Evolutionary conservation across 2,797 vertebrate species (phyloP), one percentile per base, ranked within the genome.

Genomic region (Parotocinclus haroldoi): DNA sequence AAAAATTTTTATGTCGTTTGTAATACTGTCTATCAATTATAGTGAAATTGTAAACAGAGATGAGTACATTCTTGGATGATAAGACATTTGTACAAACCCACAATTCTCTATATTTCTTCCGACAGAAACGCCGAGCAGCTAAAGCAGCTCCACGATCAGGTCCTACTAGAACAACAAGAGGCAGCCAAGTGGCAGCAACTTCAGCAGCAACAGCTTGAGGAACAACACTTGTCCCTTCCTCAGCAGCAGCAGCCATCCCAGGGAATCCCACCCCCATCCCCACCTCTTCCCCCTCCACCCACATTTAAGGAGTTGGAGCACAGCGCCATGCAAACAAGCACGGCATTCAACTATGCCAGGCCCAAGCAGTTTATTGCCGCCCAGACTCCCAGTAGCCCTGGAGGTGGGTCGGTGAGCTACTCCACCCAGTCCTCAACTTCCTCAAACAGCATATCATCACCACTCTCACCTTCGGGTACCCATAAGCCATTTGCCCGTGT

Each of bases 311-410:
- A 96, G 88, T 82, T 94, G 79, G 93, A 94, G 81, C 90, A 83
- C 81, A 89, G 85, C 79, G 74, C 90, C 88, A 98, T 98, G 95
- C 95, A 97, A 87, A 90, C 94, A 63, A 90, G 95, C 85, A 94
- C 96, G 27, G 27, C 27, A 63, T 99, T 99, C 87, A 99, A 98
- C 89, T 99, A 99, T 17, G 93, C 96, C 81, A 92, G 96, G 57
- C 96, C 96, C 79, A 98, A 98, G 85, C 96, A 99, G 87, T 99
- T 99, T 88, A 98, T 98, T n/a, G 96, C 96, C 0, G 96, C 96
- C 36, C 96, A 99, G 86, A 94, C 86, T 79, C 86, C 89, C 0
- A 86, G 88, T 13, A 76, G 78, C 6, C 62, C 73, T 1, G 87
- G 85, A 49, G 17, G 12, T 12, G 62, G 61, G 16, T 84, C 89